Conservation (phyloP, 2,888 invertebrate genomes). For the Yponomeuta cagnagella region DNA sequence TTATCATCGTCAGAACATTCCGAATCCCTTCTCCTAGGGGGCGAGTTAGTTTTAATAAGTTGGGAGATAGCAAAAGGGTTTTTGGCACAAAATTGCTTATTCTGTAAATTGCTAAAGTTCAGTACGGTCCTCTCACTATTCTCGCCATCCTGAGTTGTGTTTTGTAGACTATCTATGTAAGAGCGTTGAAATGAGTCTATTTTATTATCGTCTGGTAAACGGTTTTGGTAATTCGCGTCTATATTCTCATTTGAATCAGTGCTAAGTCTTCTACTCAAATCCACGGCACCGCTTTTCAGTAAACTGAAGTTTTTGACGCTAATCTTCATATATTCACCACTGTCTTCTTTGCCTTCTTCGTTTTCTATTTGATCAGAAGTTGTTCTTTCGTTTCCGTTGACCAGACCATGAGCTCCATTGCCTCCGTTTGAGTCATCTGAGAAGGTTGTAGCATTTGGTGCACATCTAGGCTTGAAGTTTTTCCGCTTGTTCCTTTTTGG, state of each 20-base stretch:
- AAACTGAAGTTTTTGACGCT: constrained; percentile 70
- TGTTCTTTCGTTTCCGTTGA: constrained; percentile 61
- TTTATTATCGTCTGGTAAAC: constrained; percentile 61
- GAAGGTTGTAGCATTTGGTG: constrained; percentile 72
- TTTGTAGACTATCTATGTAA: constrained; percentile 69
- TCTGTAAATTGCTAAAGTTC: constrained; percentile 69
- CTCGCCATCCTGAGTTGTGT: constrained; percentile 52
- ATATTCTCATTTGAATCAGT: constrained; percentile 72
- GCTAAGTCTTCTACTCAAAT: constrained; percentile 66
- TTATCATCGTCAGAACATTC: constrained; percentile 65
- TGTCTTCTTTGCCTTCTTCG: constrained; percentile 41
- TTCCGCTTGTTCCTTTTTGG: constrained; percentile 85
- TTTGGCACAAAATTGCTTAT: constrained; percentile 74
- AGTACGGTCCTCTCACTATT: constrained; percentile 56
- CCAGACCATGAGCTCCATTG: constrained; percentile 43
- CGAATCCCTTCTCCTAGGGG: constrained; percentile 70
- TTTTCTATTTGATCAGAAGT: constrained; percentile 44
- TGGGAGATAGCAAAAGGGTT: constrained; percentile 75
- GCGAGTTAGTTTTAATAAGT: constrained; percentile 71
- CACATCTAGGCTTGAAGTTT: constrained; percentile 86
- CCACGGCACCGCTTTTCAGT: constrained; percentile 67
- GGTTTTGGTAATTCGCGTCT: constrained; percentile 66
- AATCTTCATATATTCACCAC: constrained; percentile 53
- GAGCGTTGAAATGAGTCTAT: constrained; percentile 67
- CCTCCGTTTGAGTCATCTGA: constrained; percentile 69